Conservation (phyloP, 2,888 invertebrate species). For the Acanthococcus lagerstroemiae region DNA sequence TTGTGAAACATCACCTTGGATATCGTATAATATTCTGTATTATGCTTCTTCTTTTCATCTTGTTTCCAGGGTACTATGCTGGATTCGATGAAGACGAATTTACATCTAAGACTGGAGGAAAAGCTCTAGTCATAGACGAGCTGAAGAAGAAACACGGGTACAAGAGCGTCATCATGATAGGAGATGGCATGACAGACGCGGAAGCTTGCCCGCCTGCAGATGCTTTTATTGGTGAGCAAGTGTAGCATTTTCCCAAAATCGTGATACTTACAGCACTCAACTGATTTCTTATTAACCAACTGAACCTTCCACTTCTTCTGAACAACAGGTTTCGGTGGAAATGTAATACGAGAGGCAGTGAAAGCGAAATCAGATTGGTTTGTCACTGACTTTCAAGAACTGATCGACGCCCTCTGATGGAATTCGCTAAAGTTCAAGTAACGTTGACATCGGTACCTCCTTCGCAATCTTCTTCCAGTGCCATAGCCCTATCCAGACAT, state of each 20-base stretch:
- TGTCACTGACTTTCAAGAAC: conserved; percentile 76
- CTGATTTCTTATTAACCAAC: too few relatives aligned
- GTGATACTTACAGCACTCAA: too few relatives aligned
- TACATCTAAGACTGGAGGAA: conserved; percentile 86
- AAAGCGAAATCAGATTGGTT: conserved; percentile 75
- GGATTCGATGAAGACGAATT: conserved; percentile 87
- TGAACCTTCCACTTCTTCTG: too few relatives aligned
- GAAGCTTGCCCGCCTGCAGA: conserved; percentile 90
- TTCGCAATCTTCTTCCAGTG: too few relatives aligned
- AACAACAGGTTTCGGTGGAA: conserved; percentile 94
- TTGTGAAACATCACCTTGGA: too few relatives aligned
- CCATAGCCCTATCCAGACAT: too few relatives aligned
- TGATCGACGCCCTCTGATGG: conserved; percentile 46
- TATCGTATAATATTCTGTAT: background rate
- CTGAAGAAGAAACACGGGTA: conserved; percentile 64
- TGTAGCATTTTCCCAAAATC: too few relatives aligned
- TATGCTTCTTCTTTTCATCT: background rate
- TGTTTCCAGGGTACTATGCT: conserved; percentile 74
- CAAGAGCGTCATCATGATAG: conserved; percentile 74
- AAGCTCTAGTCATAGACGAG: conserved; percentile 69
- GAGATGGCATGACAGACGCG: conserved; percentile 94
- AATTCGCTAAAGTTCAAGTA: too few relatives aligned
- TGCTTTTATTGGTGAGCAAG: conserved; percentile 67
- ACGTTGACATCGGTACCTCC: too few relatives aligned
- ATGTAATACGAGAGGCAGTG: conserved; percentile 75